Evolutionary conservation across 2,888 invertebrate genomes (phyloP).

Genomic region (Amphipyra berbera): DNA sequence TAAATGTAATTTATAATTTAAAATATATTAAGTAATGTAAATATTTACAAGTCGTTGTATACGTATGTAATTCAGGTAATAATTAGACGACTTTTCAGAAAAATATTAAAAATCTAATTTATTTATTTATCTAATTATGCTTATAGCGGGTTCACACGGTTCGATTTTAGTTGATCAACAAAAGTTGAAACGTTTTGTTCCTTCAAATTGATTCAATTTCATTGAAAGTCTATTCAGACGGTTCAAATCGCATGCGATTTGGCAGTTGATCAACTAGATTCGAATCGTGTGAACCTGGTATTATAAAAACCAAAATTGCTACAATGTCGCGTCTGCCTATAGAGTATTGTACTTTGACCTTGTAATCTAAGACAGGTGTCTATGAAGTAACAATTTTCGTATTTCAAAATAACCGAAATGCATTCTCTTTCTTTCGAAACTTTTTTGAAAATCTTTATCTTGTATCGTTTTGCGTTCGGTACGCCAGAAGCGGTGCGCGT

Average conservation of each 20-base stretch:
- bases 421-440: conserved; percentile 33
- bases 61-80: no score
- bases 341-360: conserved; percentile 15
- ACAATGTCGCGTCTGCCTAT: no score
- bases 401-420: conserved; percentile 13
- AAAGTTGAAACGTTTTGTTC: no score
- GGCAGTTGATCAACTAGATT: no score
- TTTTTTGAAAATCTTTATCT: conserved; percentile 32
- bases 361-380: not conserved
- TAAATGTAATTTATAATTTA: not conserved
- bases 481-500: conserved; percentile 5
- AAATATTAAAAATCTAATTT: no score
- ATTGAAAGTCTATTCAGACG: no score
- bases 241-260: no score
- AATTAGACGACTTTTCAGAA: not conserved
- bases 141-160: no score
- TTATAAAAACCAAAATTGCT: not conserved
- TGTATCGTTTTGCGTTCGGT: conserved; percentile 20
- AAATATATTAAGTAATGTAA: not conserved
- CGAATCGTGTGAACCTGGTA: not conserved
- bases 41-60: not conserved
- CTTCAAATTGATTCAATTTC: no score
- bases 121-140: no score
- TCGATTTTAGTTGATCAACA: no score
- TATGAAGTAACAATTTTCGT: no score